Conservation (phyloP, 2,888 invertebrate genomes). For the Tridacna gigas region DNA sequence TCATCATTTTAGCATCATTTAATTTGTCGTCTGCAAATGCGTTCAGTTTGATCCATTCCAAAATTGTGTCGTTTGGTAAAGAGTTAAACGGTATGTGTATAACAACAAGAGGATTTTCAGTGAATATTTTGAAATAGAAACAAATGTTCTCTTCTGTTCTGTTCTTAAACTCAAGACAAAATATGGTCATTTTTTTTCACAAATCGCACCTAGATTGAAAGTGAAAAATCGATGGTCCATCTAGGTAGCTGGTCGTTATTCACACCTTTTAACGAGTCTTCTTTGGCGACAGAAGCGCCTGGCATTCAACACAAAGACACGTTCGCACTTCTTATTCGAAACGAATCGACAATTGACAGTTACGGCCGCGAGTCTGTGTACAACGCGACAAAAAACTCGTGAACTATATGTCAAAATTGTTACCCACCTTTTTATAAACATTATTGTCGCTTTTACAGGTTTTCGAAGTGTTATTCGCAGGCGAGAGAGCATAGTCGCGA, state of each 20-base stretch:
- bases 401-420: conserved; percentile 49
- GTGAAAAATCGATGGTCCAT: neutral
- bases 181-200: too few species aligned
- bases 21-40: too few species aligned
- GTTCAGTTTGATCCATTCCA: too few species aligned
- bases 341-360: conserved; percentile 41
- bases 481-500: neutral
- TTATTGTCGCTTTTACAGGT: conserved; percentile 24
- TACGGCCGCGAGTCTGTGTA: conserved; percentile 17
- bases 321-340: conserved; percentile 39
- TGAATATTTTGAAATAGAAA: too few species aligned
- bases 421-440: conserved; percentile 36
- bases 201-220: too few species aligned
- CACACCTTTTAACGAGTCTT: conserved; percentile 43
- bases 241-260: conserved; percentile 41
- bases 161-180: too few species aligned
- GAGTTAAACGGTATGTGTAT: too few species aligned
- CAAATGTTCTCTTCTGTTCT: too few species aligned
- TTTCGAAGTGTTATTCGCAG: neutral
- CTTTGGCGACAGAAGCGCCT: conserved; percentile 21
- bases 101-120: too few species aligned
- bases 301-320: conserved; percentile 32
- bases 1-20: too few species aligned
- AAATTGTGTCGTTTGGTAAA: too few species aligned
- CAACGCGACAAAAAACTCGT: conserved; percentile 35